Base-by-base conservation (phyloP, 2,113 vertebrate genomes). In the Platichthys flesus region DNA sequence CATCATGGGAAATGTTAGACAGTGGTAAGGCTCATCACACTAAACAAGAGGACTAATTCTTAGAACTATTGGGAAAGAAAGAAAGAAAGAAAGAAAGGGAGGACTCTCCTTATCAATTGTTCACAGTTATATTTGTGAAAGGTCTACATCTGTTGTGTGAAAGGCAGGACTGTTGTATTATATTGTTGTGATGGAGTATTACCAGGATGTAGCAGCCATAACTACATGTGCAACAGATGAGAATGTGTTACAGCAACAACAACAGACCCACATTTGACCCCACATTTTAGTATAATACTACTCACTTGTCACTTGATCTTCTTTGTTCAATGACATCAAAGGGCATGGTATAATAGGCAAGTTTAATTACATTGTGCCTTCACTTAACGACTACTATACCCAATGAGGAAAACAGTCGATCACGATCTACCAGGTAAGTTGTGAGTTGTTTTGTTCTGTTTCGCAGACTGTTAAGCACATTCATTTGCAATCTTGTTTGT, bases 101-200 rank as follows among this genome's bases (percentile, higher is more conserved):
- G 18, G 18, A 40, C 55, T 5, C 5, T 26, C 49, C 42, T 5
- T 2, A 71, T 66, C 35, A 68, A 9, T 47, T 75, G 37, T 67
- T 80, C 71, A 68, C 67, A 61, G 59, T 72, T 69, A 37, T 58
- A 74, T 86, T 75, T 75, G 70, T 79, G 78, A 81, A 73, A 64
- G 47, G 57, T 14, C 16, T 67, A 23, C 70, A 86, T 84, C 76
- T 81, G 74, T 49, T 76, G 74, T 87, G 78, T 85, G 54, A 88
- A 75, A 54, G 52, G 26, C 23, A 12, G 56, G 23, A 26, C 45
- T 28, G 14, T 35, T 69, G 4, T 59, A 40, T 24, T 13, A 14
- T 9, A 49, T 75, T 72, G 16, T 49, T 55, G n/a, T 55, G 45
- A 14, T 47, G 15, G 10, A 49, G 5, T 49, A 18, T 51, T 16